These are phyloP conservation scores for Gasterosteus aculeatus DNA, from an alignment of 2,113 vertebrate species.

Conservation along the genomic window DNA sequence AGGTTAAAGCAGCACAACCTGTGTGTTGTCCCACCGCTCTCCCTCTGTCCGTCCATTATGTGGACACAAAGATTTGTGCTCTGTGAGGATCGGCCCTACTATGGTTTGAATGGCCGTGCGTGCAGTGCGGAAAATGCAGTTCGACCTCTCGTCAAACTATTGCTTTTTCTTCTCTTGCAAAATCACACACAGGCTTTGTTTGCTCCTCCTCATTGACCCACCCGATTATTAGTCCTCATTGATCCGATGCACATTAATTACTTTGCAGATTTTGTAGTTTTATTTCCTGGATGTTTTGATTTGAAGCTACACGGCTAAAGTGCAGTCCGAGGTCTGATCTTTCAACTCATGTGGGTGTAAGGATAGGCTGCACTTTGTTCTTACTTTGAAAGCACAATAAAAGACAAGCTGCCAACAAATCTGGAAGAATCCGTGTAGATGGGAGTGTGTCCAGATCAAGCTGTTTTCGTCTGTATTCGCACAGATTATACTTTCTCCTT, in stretches of 20 bases:
- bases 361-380: slow-evolving; percentile 66
- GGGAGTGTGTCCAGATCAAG: slow-evolving; percentile 33
- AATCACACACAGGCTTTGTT: slow-evolving; percentile 13
- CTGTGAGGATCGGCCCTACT: slow-evolving; percentile 45
- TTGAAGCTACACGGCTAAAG: slow-evolving; percentile 30
- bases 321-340: slow-evolving; percentile 32
- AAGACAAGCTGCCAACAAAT: slow-evolving; percentile 58
- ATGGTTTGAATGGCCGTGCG: slow-evolving; percentile 50
- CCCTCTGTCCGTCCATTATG: slow-evolving; percentile 60
- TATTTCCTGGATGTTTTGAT: slow-evolving; percentile 25
- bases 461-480: slow-evolving; percentile 18
- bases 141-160: slow-evolving; percentile 48
- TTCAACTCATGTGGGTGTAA: slow-evolving; percentile 54
- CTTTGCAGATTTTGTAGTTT: slow-evolving; percentile 31
- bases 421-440: slow-evolving; percentile 43
- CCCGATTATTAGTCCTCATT: neutral
- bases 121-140: slow-evolving; percentile 66
- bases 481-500: neutral
- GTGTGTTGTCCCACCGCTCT: slow-evolving; percentile 50
- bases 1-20: slow-evolving; percentile 53
- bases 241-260: slow-evolving; percentile 44
- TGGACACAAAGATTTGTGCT: slow-evolving; percentile 72
- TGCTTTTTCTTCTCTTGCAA: slow-evolving; percentile 54
- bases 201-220: slow-evolving; percentile 31
- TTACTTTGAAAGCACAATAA: slow-evolving; percentile 68